Conservation (phyloP, 2,113 vertebrate genomes). For the Echinops telfairi region DNA sequence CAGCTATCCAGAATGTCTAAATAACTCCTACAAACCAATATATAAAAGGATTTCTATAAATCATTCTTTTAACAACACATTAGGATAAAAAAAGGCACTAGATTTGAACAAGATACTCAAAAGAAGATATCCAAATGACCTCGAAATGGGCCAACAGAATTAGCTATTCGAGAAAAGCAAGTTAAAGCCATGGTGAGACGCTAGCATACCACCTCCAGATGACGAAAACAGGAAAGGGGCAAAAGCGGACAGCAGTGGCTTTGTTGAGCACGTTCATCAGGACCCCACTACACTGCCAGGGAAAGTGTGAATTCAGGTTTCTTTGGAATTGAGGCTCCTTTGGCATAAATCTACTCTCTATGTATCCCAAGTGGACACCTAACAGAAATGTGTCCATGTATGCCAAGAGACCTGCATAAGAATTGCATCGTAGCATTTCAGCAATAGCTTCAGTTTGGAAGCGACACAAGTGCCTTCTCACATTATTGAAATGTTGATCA, state of each 20-base stretch:
- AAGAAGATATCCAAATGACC: constrained; percentile 2
- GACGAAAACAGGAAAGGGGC: not conserved
- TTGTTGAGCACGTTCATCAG: not conserved
- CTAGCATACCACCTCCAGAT: not conserved
- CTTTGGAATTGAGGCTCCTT: not conserved
- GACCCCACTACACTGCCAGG: not conserved
- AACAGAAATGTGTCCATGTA: not conserved
- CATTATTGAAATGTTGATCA: constrained; percentile 3
- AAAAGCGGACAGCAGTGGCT: not conserved
- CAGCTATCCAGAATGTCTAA: constrained; percentile 20
- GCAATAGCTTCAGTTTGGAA: not conserved
- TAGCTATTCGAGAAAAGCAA: not conserved
- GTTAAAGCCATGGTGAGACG: not conserved
- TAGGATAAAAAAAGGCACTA: constrained; percentile 4
- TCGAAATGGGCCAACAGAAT: not conserved
- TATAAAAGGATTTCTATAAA: constrained; percentile 40
- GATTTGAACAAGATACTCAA: constrained; percentile 12
- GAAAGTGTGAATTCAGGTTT: not conserved
- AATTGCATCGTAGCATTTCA: not conserved
- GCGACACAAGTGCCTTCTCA: not conserved
- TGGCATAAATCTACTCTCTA: not conserved
- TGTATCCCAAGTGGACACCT: not conserved
- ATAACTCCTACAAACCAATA: constrained; percentile 8
- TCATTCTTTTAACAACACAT: not conserved
- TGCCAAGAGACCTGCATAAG: not conserved